Evolutionary conservation across 2,888 invertebrate species (phyloP).

Genomic region (Rotaria sp.): DNA sequence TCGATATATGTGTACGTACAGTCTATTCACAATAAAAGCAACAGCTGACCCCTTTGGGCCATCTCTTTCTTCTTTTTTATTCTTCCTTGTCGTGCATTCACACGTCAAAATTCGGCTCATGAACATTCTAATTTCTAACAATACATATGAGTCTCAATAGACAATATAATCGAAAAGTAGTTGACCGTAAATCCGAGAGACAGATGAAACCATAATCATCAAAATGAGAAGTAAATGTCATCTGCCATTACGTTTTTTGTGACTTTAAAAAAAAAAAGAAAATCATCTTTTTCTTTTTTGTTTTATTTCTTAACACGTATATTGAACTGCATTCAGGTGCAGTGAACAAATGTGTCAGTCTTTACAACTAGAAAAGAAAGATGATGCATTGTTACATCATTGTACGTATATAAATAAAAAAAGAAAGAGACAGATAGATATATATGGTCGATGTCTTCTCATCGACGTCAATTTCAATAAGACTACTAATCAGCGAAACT

Average conservation of each 20-base stretch:
- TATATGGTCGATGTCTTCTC: slow-evolving; percentile 14
- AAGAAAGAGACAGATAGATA: background rate
- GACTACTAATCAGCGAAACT: slow-evolving; percentile 4
- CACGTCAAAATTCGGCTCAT: background rate
- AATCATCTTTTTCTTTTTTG: background rate
- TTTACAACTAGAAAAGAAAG: background rate
- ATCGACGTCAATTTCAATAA: slow-evolving; percentile 17
- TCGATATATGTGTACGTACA: background rate
- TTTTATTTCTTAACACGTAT: background rate
- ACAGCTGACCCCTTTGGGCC: slow-evolving; percentile 3
- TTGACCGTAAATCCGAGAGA: background rate
- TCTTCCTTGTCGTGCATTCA: background rate
- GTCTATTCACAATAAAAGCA: background rate
- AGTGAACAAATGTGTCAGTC: background rate
- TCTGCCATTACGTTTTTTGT: background rate
- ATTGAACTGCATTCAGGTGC: background rate
- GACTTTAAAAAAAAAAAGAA: background rate
- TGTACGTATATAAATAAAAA: background rate
- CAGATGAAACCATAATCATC: background rate
- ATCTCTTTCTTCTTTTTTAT: background rate
- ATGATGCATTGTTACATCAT: background rate
- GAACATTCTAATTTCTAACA: slow-evolving; percentile 10
- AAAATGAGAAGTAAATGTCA: background rate
- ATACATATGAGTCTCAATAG: background rate
- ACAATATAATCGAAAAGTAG: background rate